Evolutionary conservation across 2,113 vertebrate genomes (phyloP).

Genomic region (Mesitornis unicolor): DNA sequence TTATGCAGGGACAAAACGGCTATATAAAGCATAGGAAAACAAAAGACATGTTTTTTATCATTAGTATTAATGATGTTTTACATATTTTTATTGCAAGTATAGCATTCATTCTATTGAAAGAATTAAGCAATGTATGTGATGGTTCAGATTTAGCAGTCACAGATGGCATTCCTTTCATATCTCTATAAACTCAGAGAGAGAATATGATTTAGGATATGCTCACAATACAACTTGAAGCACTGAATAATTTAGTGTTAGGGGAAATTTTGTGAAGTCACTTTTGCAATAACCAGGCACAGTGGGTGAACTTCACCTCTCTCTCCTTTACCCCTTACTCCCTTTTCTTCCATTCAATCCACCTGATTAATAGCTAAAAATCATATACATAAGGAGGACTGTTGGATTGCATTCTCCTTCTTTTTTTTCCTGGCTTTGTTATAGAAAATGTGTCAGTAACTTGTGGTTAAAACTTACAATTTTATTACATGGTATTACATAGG

Average conservation of each 20-base stretch:
- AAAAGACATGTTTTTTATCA: background rate
- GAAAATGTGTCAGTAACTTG: conserved; percentile 7
- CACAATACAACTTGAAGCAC: background rate
- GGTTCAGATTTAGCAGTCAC: conserved; percentile 14
- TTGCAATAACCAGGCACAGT: conserved; percentile 16
- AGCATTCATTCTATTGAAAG: background rate
- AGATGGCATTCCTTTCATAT: conserved; percentile 46
- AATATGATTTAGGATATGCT: background rate
- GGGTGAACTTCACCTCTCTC: background rate
- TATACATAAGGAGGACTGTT: background rate
- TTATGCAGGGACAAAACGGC: background rate
- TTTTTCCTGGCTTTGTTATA: background rate
- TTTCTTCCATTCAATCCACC: background rate
- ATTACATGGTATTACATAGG: background rate
- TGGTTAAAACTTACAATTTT: background rate
- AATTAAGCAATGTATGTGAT: background rate
- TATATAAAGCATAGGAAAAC: background rate
- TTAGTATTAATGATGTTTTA: background rate
- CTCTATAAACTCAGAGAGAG: background rate
- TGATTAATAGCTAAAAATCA: background rate
- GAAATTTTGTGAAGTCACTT: conserved; percentile 1
- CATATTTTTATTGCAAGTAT: background rate
- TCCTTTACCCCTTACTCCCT: background rate
- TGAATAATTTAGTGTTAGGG: conserved; percentile 22
- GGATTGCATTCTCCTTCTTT: background rate